Evolutionary conservation across 2,888 invertebrate genomes (phyloP).

Genomic region (Protophormia terraenovae): DNA sequence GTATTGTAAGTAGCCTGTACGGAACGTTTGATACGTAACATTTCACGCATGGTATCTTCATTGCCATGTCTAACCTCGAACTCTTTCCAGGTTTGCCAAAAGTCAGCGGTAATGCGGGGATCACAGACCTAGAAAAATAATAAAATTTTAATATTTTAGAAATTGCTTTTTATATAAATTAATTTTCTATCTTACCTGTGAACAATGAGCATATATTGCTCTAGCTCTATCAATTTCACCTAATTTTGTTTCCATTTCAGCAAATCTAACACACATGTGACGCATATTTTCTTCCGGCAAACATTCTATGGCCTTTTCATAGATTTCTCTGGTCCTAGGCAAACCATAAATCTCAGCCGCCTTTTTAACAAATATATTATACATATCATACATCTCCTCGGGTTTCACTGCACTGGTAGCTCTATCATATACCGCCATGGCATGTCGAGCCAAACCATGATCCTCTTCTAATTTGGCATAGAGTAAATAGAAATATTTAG

Average conservation of each 20-base stretch:
- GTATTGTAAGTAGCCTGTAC: conserved; percentile 99
- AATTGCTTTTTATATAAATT: too few species aligned
- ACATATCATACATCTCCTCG: conserved; percentile 98
- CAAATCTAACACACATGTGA: conserved; percentile 97
- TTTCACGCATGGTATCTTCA: conserved; percentile 99
- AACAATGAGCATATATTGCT: conserved; percentile 98
- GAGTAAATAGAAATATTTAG: conserved; percentile 95
- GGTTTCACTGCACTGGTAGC: conserved; percentile 95
- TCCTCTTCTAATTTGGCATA: conserved; percentile 99
- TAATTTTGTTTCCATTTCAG: conserved; percentile 98
- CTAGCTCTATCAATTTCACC: conserved; percentile 99
- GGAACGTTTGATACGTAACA: conserved; percentile 98
- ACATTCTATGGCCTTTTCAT: conserved; percentile 98
- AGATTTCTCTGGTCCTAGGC: conserved; percentile 97
- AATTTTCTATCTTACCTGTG: conserved; percentile 87
- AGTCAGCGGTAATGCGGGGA: conserved; percentile 96
- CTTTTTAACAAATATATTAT: conserved; percentile 98
- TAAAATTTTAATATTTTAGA: background rate
- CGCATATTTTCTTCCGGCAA: conserved; percentile 94
- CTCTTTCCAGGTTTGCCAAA: conserved; percentile 99
- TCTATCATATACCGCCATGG: conserved; percentile 99
- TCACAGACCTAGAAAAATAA: conserved; percentile 85
- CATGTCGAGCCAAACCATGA: conserved; percentile 97
- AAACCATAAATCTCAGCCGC: conserved; percentile 99
- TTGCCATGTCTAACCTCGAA: conserved; percentile 99